Evolutionary conservation across 2,113 vertebrate species (phyloP).

Genomic region (Anhinga rufa): DNA sequence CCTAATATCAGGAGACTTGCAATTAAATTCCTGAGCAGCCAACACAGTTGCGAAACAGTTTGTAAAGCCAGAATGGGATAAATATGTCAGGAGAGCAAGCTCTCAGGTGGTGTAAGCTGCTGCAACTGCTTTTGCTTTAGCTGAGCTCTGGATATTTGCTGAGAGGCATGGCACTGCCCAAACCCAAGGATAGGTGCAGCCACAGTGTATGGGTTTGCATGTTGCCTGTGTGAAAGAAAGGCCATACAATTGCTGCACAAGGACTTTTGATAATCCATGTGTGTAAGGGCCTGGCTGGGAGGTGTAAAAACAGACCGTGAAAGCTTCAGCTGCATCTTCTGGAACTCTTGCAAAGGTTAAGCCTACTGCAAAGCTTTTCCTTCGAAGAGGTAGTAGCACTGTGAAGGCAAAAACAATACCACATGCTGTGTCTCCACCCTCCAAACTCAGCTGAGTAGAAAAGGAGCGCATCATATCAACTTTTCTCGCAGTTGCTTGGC

Average conservation of each 20-base stretch:
- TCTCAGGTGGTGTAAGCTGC: fast-evolving
- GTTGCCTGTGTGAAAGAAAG: neutral
- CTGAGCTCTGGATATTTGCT: neutral
- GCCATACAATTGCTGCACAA: neutral
- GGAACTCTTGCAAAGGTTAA: neutral
- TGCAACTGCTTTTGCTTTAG: neutral
- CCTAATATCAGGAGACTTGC: neutral
- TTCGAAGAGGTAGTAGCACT: neutral
- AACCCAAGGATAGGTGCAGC: neutral
- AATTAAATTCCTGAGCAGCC: neutral
- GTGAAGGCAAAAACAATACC: neutral
- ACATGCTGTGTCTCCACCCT: neutral
- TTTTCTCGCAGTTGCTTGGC: neutral
- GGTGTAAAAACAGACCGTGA: neutral
- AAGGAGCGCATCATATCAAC: neutral
- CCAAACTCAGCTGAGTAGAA: neutral
- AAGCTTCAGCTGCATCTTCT: neutral
- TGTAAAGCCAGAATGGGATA: neutral
- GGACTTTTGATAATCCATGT: neutral
- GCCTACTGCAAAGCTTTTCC: neutral
- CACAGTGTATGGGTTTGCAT: neutral
- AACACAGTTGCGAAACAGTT: neutral
- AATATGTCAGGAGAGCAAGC: neutral
- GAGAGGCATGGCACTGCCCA: neutral
- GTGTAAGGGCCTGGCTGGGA: neutral